A percentile compares a stretch with the other conserved stretches of the same genome.
Evolutionary conservation across 2,888 invertebrate species (phyloP).

Genomic region (Seira sanloemensis): DNA sequence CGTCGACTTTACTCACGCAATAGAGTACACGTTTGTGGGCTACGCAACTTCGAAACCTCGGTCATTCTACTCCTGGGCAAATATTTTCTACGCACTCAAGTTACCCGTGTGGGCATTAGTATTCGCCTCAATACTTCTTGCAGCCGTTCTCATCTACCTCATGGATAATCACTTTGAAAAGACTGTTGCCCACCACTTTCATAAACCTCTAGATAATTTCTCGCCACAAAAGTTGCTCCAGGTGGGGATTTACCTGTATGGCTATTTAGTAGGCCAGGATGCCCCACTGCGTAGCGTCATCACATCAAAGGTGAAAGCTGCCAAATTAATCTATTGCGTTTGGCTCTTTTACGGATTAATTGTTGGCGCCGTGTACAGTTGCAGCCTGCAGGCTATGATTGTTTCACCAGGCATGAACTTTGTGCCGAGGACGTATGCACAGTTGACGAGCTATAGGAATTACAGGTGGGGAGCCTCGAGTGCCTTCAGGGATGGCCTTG

Average conservation of each 20-base stretch:
- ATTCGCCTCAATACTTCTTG: not conserved
- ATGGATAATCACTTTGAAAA: not conserved
- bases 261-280: not conserved
- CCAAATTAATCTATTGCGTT: not conserved
- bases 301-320: too few relatives aligned
- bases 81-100: constrained; percentile 13
- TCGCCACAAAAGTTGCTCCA: not conserved
- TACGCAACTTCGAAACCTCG: constrained; percentile 5
- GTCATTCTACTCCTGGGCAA: not conserved
- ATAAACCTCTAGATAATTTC: not conserved
- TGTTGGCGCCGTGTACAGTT: not conserved
- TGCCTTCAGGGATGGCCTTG: constrained; percentile 17
- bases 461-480: not conserved
- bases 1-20: not conserved
- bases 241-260: constrained; percentile 4
- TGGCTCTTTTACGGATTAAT: constrained; percentile 25
- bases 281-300: not conserved
- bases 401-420: not conserved
- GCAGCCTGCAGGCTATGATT: constrained; percentile 17
- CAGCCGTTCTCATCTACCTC: not conserved
- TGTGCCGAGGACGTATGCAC: not conserved
- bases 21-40: not conserved
- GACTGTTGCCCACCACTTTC: not conserved
- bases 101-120: not conserved
- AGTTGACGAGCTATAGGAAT: not conserved